Conservation (phyloP, 2,797 vertebrate genomes). For the Muscicapa comitata region DNA sequence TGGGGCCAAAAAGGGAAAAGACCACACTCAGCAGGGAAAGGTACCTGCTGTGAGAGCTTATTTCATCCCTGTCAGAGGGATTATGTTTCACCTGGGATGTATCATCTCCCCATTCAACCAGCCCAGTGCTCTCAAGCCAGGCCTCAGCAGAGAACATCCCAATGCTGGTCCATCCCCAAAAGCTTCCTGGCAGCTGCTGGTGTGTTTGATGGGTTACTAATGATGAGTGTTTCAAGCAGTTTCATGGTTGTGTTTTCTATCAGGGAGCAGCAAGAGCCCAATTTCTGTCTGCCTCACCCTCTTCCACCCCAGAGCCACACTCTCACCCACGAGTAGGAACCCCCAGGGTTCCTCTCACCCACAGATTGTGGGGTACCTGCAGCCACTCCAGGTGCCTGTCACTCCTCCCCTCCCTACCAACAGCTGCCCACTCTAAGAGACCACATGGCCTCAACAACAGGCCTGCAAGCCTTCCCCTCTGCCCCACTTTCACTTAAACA, state of each 20-base stretch:
- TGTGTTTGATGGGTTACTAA: not conserved
- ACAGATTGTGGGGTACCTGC: rapidly evolving
- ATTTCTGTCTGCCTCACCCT: not conserved
- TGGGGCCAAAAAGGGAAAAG: not conserved
- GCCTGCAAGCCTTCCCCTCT: not conserved
- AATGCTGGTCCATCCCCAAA: not conserved
- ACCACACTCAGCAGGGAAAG: not conserved
- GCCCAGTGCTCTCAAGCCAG: rapidly evolving
- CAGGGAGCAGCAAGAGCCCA: not conserved
- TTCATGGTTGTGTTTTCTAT: not conserved
- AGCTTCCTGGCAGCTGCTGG: not conserved
- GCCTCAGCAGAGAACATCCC: not conserved
- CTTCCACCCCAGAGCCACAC: not conserved
- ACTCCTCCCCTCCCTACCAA: not conserved
- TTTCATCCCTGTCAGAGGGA: not conserved
- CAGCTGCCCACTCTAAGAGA: not conserved
- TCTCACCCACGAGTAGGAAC: not conserved
- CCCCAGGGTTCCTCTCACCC: not conserved
- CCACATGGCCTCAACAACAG: not conserved
- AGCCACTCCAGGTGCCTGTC: rapidly evolving
- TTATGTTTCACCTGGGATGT: not conserved
- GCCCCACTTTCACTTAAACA: not conserved
- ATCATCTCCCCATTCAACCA: not conserved
- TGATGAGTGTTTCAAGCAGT: not conserved
- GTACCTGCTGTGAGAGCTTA: not conserved